Conservation (phyloP, 2,113 vertebrate genomes). For the Desmodus rotundus region DNA sequence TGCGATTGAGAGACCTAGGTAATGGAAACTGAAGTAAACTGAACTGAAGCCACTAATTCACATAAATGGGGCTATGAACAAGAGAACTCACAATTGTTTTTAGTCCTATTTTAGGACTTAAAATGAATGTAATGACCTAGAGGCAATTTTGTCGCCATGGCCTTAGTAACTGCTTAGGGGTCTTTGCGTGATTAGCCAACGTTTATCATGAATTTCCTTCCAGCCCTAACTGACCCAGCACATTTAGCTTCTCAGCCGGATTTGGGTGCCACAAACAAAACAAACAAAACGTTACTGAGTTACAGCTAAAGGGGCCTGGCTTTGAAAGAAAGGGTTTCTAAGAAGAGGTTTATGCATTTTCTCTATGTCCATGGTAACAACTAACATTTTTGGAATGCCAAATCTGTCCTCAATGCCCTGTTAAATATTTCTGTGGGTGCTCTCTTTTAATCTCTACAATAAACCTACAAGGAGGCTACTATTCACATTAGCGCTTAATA, state of each 20-base stretch:
- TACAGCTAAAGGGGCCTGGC: not conserved
- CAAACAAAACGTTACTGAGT: not conserved
- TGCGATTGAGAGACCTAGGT: not conserved
- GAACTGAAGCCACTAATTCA: not conserved
- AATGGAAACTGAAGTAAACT: slow-evolving; percentile 9
- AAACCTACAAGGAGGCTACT: not conserved
- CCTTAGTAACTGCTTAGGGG: not conserved
- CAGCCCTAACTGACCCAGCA: slow-evolving; percentile 35
- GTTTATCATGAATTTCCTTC: slow-evolving; percentile 41
- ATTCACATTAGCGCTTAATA: not conserved
- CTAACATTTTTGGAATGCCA: not conserved
- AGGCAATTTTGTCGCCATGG: not conserved
- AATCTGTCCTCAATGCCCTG: not conserved
- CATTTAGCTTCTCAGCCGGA: slow-evolving; percentile 12
- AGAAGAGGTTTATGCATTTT: not conserved
- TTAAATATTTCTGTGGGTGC: not conserved
- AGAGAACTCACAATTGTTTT: not conserved
- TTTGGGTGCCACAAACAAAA: slow-evolving; percentile 28
- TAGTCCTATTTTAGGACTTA: not conserved
- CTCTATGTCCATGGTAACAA: not conserved
- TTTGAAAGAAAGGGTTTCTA: not conserved
- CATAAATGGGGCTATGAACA: not conserved
- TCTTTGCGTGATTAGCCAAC: not conserved
- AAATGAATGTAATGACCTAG: not conserved
- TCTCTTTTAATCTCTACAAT: not conserved